Percentiles rank a stretch among this genome's conserved stretches.
Evolutionary conservation across 23 tunicate genomes (phyloP).

Genomic region (Corella eumyota): DNA sequence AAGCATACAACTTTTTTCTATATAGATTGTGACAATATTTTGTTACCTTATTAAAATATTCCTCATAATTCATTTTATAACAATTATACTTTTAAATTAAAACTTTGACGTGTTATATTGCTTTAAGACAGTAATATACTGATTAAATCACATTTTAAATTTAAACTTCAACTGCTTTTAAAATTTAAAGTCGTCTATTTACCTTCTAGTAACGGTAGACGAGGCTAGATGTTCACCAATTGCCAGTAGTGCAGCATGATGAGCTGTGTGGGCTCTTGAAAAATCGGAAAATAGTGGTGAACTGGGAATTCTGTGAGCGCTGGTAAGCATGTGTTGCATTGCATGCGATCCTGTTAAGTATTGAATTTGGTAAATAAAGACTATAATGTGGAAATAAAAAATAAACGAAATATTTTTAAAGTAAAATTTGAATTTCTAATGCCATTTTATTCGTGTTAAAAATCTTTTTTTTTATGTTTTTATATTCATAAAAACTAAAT

Average conservation of each 20-base stretch:
- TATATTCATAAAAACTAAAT: too few relatives aligned
- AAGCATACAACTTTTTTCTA: too few relatives aligned
- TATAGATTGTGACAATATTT: too few relatives aligned
- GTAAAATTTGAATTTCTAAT: too few relatives aligned
- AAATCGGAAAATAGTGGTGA: conserved; percentile 25
- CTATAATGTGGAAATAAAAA: too few relatives aligned
- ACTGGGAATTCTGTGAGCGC: conserved; percentile 1
- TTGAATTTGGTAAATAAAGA: too few relatives aligned
- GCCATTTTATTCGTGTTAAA: too few relatives aligned
- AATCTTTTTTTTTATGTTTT: too few relatives aligned
- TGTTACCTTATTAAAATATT: not conserved
- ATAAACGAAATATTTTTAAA: too few relatives aligned
- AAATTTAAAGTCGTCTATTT: not conserved
- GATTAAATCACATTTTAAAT: not conserved
- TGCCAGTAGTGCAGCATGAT: conserved; percentile 62
- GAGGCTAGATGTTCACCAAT: conserved; percentile 57
- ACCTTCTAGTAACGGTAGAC: conserved; percentile 40
- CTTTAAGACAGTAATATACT: not conserved
- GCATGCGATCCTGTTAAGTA: too few relatives aligned
- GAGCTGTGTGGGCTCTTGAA: conserved; percentile 18
- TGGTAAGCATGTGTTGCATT: too few relatives aligned
- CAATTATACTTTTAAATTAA: not conserved
- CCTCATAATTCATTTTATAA: not conserved
- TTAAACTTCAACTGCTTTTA: not conserved
- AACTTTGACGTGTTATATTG: not conserved